phyloP scores from a whole-genome alignment of 2,797 vertebrate genomes.

The Diceros bicornis region DNA sequence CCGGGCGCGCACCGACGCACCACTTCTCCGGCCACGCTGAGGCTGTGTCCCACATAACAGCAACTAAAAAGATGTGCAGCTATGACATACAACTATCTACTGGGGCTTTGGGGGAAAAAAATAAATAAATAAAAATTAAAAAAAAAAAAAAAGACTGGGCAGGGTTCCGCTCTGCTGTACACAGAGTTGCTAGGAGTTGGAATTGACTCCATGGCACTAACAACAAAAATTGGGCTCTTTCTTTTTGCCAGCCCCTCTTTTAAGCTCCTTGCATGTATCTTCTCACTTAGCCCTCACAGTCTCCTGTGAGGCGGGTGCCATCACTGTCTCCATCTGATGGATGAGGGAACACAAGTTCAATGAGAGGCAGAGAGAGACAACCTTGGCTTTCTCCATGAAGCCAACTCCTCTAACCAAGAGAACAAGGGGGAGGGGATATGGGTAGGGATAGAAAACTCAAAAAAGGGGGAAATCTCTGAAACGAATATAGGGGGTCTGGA shows the following conservation, averaged over 20 bases:
- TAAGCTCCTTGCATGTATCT: background rate
- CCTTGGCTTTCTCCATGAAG: background rate
- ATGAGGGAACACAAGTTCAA: background rate
- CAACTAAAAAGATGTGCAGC: too few species aligned
- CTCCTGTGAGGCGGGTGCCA: background rate
- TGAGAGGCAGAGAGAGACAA: background rate
- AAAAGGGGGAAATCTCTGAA: background rate
- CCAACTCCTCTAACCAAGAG: background rate
- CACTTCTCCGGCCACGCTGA: too few species aligned
- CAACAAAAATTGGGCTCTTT: background rate
- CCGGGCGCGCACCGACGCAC: too few species aligned
- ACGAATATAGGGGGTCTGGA: background rate
- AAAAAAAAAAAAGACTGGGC: too few species aligned
- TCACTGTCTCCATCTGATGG: background rate
- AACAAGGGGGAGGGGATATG: background rate
- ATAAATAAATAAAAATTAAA: too few species aligned
- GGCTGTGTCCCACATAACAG: too few species aligned
- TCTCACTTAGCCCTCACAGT: background rate
- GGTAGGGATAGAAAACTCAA: background rate
- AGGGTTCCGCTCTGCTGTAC: too few species aligned
- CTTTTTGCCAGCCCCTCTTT: background rate
- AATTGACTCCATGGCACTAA: too few species aligned
- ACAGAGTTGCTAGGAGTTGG: too few species aligned
- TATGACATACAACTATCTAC: too few species aligned
- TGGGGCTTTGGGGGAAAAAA: too few species aligned